These are phyloP conservation scores for Chrysopilus asiliformis DNA, from an alignment of 2,888 invertebrate genomes.

Conservation along the genomic window DNA sequence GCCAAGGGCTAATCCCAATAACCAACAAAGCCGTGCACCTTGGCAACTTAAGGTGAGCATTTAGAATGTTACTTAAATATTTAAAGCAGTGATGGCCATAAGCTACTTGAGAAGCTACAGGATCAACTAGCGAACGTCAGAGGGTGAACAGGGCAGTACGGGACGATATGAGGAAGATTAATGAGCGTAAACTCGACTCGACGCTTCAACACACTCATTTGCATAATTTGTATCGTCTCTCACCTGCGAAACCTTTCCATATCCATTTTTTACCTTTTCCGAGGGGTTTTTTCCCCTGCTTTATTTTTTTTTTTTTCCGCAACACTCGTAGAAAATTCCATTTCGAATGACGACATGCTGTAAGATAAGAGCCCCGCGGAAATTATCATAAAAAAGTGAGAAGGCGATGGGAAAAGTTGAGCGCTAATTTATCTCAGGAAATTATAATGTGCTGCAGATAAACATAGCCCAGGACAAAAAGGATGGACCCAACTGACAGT, in stretches of 20 bases:
- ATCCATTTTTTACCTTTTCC: constrained; percentile 6
- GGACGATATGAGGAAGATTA: constrained; percentile 14
- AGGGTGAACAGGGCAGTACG: neutral
- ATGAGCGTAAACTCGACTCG: constrained; percentile 13
- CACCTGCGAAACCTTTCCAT: constrained; percentile 10
- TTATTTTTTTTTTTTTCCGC: neutral
- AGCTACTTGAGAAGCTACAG: no score
- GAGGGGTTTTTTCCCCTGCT: neutral
- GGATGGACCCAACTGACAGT: no score
- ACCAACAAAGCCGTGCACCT: no score
- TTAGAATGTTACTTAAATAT: no score
- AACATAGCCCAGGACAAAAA: constrained; percentile 3
- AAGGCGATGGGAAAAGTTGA: constrained; percentile 13
- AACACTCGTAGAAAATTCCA: constrained; percentile 6
- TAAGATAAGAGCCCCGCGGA: constrained; percentile 11
- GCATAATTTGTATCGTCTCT: constrained; percentile 15
- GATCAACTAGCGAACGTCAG: no score
- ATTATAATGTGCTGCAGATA: constrained; percentile 15
- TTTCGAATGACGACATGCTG: constrained; percentile 8
- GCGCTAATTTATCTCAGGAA: constrained; percentile 14
- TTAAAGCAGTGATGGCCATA: no score
- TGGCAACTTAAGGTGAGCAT: no score
- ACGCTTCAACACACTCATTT: constrained; percentile 15
- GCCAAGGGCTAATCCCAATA: no score
- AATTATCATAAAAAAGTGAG: constrained; percentile 14